phyloP scores from a whole-genome alignment of 2,888 invertebrate species.

The Griposia aprilina region DNA sequence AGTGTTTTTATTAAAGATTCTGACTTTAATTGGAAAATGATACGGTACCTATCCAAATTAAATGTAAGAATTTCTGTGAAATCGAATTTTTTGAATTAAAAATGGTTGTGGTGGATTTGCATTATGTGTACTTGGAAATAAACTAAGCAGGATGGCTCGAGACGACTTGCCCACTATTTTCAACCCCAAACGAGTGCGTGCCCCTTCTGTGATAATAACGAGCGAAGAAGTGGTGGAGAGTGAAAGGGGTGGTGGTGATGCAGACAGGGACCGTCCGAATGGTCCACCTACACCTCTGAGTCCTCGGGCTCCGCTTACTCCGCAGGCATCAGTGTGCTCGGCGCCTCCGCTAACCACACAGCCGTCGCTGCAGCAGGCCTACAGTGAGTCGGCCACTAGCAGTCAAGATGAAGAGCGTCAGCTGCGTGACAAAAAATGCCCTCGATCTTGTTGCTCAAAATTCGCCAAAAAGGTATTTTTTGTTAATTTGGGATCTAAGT shows the following conservation, averaged over 20 bases:
- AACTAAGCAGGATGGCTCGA: constrained; percentile 89
- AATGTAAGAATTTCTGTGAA: constrained; percentile 29
- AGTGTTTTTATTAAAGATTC: constrained; percentile 23
- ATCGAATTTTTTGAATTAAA: constrained; percentile 19
- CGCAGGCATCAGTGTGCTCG: constrained; percentile 88
- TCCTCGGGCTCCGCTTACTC: constrained; percentile 86
- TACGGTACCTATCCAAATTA: constrained; percentile 16
- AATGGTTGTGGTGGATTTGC: constrained; percentile 57
- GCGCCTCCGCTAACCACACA: constrained; percentile 87
- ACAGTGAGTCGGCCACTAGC: constrained; percentile 90
- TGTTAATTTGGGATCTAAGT: not conserved
- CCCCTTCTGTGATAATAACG: constrained; percentile 93
- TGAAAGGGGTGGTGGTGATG: constrained; percentile 80
- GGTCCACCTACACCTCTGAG: constrained; percentile 87
- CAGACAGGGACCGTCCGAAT: constrained; percentile 84
- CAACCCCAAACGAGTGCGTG: constrained; percentile 93
- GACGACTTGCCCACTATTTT: constrained; percentile 95
- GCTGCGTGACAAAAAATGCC: constrained; percentile 90
- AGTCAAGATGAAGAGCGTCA: constrained; percentile 92
- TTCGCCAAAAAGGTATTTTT: constrained; percentile 94
- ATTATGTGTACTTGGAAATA: constrained; percentile 64
- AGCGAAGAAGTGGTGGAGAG: constrained; percentile 90
- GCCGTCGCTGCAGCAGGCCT: constrained; percentile 88
- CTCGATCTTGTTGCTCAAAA: constrained; percentile 95
- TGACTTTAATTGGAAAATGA: constrained; percentile 40